These are phyloP conservation scores for Monoplex corrugatus DNA, from an alignment of 2,888 invertebrate genomes.

Conservation along the genomic window DNA sequence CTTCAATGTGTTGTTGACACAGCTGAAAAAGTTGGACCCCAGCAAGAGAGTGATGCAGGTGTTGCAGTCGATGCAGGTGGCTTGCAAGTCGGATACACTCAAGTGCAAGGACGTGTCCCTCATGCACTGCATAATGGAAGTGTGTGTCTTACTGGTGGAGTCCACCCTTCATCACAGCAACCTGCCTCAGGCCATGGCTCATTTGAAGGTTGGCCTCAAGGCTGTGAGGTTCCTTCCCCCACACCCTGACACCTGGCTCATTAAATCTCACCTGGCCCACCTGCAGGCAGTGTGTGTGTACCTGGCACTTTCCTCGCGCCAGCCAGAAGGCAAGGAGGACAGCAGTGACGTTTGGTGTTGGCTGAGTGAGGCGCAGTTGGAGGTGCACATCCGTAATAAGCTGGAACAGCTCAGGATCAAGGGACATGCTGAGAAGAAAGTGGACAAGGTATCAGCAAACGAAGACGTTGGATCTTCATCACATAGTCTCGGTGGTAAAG, in stretches of 20 bases:
- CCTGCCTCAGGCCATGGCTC: neutral
- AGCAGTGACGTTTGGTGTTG: neutral
- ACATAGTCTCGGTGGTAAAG: too few relatives aligned
- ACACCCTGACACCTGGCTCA: neutral
- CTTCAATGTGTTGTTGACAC: neutral
- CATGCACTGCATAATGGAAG: neutral
- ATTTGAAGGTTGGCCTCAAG: neutral
- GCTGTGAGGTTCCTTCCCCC: neutral
- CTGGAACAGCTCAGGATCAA: neutral
- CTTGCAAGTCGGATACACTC: neutral
- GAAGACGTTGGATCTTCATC: too few relatives aligned
- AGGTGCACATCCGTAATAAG: neutral
- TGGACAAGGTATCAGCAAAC: neutral
- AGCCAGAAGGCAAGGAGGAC: neutral
- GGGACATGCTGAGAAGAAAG: neutral
- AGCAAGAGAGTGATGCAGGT: neutral
- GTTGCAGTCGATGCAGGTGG: neutral
- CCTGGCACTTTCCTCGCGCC: too few relatives aligned
- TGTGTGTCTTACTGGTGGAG: conserved; percentile 7
- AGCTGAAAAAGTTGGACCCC: neutral
- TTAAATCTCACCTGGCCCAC: neutral
- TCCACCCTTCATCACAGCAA: neutral
- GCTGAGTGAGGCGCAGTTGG: neutral
- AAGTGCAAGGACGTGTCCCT: neutral
- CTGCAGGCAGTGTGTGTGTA: neutral